phyloP scores from a whole-genome alignment of 92 coral and sea anemone genomes.

The Meandrina meandrites region DNA sequence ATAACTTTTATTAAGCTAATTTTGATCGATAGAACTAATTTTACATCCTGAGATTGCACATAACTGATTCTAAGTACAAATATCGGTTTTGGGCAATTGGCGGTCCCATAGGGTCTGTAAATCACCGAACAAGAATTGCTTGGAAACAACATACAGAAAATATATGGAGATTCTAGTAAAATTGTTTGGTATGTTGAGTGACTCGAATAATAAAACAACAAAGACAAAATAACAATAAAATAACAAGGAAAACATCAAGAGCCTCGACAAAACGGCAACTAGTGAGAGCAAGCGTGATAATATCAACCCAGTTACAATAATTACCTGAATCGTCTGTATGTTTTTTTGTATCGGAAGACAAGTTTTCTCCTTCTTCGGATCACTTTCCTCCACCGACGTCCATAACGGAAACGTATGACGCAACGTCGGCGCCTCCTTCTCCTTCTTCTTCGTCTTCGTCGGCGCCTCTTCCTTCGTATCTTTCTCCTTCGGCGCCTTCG shows the following conservation, averaged over 20 bases:
- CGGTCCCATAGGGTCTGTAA: neutral
- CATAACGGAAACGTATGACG: conserved; percentile 8
- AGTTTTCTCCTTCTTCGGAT: conserved; percentile 6
- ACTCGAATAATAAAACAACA: neutral
- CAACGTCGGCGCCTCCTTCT: conserved; percentile 8
- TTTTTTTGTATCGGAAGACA: neutral
- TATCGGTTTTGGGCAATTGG: no score
- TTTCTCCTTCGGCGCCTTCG: conserved; percentile 4
- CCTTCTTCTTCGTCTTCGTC: neutral
- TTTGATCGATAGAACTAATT: no score
- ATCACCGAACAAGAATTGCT: neutral
- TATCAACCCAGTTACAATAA: neutral
- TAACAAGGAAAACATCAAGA: neutral
- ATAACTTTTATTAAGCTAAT: no score
- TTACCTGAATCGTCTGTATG: neutral
- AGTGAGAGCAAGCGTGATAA: neutral
- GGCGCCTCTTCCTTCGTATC: neutral
- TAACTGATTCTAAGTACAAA: no score
- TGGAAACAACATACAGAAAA: neutral
- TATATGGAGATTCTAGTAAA: neutral
- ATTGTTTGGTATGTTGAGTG: neutral
- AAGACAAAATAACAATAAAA: no score
- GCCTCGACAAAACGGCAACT: neutral
- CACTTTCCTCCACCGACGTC: conserved; percentile 20
- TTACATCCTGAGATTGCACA: no score